Conservation (phyloP, 2,888 invertebrate species). For the Plagiodera versicolora region DNA sequence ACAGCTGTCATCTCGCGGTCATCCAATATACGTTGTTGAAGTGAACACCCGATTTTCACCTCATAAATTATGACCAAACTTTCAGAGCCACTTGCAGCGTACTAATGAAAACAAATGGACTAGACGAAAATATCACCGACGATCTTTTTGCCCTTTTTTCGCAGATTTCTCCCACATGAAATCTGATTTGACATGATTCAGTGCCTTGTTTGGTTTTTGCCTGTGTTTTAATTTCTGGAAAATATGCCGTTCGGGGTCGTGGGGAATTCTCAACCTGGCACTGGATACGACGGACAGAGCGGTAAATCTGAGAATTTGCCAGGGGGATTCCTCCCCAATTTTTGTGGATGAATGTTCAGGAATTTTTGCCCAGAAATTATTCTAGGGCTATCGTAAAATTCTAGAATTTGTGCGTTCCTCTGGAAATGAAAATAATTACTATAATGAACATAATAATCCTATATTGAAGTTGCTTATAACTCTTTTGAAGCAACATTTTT, state of each 20-base stretch:
- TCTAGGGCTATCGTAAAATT: too few species aligned
- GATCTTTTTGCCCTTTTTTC: neutral
- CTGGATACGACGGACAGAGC: too few species aligned
- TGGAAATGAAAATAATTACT: too few species aligned
- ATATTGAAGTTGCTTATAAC: too few species aligned
- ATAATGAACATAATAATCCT: too few species aligned
- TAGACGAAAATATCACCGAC: conserved; percentile 30
- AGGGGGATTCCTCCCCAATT: too few species aligned
- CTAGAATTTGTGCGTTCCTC: too few species aligned
- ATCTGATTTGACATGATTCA: neutral
- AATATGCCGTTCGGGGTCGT: neutral
- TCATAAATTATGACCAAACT: conserved; percentile 36
- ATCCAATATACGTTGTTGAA: neutral
- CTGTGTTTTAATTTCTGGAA: neutral
- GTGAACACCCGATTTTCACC: neutral
- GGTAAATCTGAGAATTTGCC: too few species aligned
- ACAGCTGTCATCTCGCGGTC: too few species aligned
- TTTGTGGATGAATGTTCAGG: too few species aligned
- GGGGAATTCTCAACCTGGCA: neutral
- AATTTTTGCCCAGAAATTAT: too few species aligned
- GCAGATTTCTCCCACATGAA: neutral
- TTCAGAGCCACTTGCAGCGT: conserved; percentile 38
- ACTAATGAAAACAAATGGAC: conserved; percentile 40
- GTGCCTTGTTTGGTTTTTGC: neutral
- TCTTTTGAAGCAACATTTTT: too few species aligned